Percentiles rank a stretch among this genome's conserved stretches.
Evolutionary conservation across 2,113 vertebrate species (phyloP).

Genomic region (Pyrgilauda ruficollis): DNA sequence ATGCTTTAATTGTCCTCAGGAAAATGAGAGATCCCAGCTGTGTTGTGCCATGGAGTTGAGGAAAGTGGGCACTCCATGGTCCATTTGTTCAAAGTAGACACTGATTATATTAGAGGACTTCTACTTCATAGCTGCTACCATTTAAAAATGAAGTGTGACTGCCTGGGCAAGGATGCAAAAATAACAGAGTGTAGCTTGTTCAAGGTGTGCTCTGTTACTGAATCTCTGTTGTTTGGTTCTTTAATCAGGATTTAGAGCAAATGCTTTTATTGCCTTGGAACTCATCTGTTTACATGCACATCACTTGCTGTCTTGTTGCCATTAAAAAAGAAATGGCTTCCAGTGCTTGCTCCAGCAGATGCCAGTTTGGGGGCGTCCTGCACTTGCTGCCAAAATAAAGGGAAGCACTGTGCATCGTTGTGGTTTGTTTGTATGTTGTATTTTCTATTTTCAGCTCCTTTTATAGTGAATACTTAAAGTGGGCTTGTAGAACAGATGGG

Average conservation of each 20-base stretch:
- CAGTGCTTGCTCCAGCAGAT: not conserved
- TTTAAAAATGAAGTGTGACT: not conserved
- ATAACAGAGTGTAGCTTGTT: not conserved
- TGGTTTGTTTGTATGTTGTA: not conserved
- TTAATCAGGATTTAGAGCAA: not conserved
- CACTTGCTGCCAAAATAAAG: not conserved
- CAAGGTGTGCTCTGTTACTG: not conserved
- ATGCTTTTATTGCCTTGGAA: not conserved
- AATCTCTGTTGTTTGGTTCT: not conserved
- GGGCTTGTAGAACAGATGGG: not conserved
- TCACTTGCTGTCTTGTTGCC: not conserved
- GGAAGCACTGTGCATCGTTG: not conserved
- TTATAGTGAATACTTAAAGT: not conserved
- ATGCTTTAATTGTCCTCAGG: accelerated
- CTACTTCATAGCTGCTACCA: not conserved
- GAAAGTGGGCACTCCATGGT: not conserved
- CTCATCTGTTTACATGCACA: not conserved
- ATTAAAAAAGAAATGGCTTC: not conserved
- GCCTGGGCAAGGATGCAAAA: not conserved
- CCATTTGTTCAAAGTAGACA: not conserved
- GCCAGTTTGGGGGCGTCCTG: not conserved
- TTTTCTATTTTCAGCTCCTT: not conserved
- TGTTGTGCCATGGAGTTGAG: not conserved
- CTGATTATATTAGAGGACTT: not conserved
- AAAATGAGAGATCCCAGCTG: not conserved